Evolutionary conservation across 2,888 invertebrate genomes (phyloP).

Genomic region (Nymphalis c-album): DNA sequence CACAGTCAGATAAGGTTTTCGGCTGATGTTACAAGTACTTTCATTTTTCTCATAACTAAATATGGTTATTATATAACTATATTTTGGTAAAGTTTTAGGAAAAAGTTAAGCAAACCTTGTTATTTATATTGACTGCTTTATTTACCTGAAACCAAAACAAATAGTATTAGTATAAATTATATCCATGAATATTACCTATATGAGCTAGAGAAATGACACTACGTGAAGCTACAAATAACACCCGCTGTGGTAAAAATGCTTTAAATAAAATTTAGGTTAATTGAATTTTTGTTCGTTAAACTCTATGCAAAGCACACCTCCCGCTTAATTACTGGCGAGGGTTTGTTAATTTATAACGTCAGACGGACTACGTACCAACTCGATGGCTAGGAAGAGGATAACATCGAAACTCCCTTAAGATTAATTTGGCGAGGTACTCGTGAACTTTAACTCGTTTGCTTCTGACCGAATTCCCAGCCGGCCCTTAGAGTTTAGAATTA

Average conservation of each 20-base stretch:
- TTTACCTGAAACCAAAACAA: conserved; percentile 33
- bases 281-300: conserved; percentile 76
- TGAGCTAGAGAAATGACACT: not conserved
- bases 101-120: not conserved
- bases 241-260: conserved; percentile 47
- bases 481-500: conserved; percentile 75
- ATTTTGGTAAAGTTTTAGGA: not conserved
- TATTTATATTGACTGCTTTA: not conserved
- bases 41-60: no score
- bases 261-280: conserved; percentile 67
- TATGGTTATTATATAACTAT: no score
- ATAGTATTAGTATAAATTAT: conserved; percentile 47
- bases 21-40: no score
- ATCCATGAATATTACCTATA: not conserved
- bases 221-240: not conserved
- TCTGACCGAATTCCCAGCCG: conserved; percentile 74
- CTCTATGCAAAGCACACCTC: conserved; percentile 73
- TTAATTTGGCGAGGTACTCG: conserved; percentile 77
- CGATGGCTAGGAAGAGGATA: conserved; percentile 67
- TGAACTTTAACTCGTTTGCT: conserved; percentile 79
- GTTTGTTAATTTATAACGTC: conserved; percentile 78
- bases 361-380: conserved; percentile 59
- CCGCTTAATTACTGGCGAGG: conserved; percentile 73
- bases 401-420: conserved; percentile 80
- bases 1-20: no score